phyloP scores from a whole-genome alignment of 2,113 vertebrate genomes.

The Phycodurus eques region DNA sequence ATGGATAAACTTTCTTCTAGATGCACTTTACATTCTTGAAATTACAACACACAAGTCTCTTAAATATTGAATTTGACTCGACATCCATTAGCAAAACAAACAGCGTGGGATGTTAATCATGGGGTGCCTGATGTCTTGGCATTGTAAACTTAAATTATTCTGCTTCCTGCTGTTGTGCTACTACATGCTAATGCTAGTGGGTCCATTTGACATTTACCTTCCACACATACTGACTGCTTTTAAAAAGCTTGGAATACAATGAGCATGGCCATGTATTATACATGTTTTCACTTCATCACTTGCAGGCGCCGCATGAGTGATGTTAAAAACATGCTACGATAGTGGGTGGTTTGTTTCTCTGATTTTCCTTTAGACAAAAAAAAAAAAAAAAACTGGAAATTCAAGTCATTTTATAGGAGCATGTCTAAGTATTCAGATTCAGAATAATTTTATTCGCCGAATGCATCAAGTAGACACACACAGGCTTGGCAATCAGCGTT shows the following conservation, averaged over 20 bases:
- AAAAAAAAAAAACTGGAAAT: neutral
- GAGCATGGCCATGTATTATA: slow-evolving; percentile 13
- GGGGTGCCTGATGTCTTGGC: slow-evolving; percentile 9
- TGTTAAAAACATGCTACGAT: slow-evolving; percentile 1
- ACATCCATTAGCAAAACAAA: slow-evolving; percentile 19
- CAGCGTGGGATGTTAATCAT: slow-evolving; percentile 15
- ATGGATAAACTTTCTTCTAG: neutral
- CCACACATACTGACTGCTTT: slow-evolving; percentile 11
- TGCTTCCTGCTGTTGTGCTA: slow-evolving; percentile 32
- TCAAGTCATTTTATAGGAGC: neutral
- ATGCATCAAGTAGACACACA: too few species aligned
- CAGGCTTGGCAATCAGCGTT: too few species aligned
- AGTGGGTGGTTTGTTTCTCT: neutral
- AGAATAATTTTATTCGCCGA: too few species aligned
- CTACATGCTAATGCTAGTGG: slow-evolving; percentile 31
- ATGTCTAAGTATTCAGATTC: neutral
- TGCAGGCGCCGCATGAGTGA: neutral
- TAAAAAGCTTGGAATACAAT: slow-evolving; percentile 19
- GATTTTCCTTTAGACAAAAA: slow-evolving; percentile 5
- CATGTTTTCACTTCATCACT: slow-evolving; percentile 13
- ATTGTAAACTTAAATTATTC: slow-evolving; percentile 11
- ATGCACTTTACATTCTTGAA: neutral
- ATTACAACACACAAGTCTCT: neutral
- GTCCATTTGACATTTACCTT: slow-evolving; percentile 30
- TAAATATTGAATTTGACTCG: slow-evolving; percentile 10